Base-by-base conservation (phyloP, 2,888 invertebrate genomes). In the Drosophila limbata region DNA sequence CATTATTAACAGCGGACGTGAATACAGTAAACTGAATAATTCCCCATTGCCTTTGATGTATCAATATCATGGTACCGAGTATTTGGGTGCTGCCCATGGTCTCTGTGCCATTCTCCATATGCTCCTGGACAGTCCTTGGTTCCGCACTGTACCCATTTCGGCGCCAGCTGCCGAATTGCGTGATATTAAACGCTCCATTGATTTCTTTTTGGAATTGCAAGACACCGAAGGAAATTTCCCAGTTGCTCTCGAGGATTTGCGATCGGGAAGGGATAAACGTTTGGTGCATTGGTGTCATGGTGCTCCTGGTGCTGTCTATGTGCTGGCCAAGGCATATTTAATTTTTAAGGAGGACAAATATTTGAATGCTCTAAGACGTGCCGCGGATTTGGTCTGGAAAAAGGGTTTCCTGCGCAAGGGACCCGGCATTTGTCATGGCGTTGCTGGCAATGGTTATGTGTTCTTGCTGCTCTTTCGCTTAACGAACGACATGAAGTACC, bases 221-320 rank as follows among this genome's bases (percentile, higher is more conserved):
- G 95, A 95, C 75, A 87, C 92, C 0, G 94, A 95, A 63, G 96
- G 96, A 0, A 96, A 96, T 91, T 96, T 96, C 92, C 96, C 96
- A 0, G 95, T 95, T 76, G 95, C 96, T 4, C 93, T 95, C 90
- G 96, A 97, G 90, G 92, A 95, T 55, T 93, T 93, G 5, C 86
- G 93, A 39, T 91, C 91, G 44, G 94, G 94, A 3, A 81, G 92
- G 13, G 91, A 92, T 11, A 95, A 96, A 66, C 95, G 96, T 69
- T 92, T 97, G 11, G 94, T 97, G 0, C 97, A 98, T 90, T 97
- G 97, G 98, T 98, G 98, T 91, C 97, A 98, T 90, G 98, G 98
- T 0, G 97, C 97, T 10, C 95, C 97, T 9, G 97, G 97, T 0
- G 94, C 95, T 0, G 93, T 97, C 8, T 97, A 97, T 89, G 91